Base-by-base conservation (phyloP, 2,113 vertebrate genomes). In the Sinocyclocheilus anophthalmus region DNA sequence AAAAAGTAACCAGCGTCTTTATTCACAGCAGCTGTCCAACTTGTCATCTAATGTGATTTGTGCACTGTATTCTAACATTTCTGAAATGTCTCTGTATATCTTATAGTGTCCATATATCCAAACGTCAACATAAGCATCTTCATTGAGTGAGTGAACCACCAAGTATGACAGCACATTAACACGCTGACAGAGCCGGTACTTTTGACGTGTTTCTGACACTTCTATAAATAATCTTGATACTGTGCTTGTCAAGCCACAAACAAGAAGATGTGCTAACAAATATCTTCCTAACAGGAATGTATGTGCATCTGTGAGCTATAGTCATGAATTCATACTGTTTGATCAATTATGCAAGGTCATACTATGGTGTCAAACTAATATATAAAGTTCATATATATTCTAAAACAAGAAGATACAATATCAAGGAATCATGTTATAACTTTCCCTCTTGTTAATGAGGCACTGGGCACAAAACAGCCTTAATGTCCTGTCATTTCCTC, bases 151-250 rank as follows among this genome's bases (percentile, higher is more conserved):
- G 48, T 33, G 48, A 57, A 78, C 76, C 48, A 78, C 16, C 50
- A 18, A 78, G 76, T 33, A 12, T 30, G 53, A 53, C 76, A 78
- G 14, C 24, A 57, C 50, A 78, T 55, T 57, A 78, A 37, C 76
- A 33, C 50, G 9, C 50, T 78, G 76, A 55, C 76, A 78, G 76
- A 57, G 16, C 14, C 53, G 22, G 50, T 11, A 57, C 42, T 57
- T 55, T 78, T 78, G 76, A 78, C 76, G 10, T 16, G 48, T 78
- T 33, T 57, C 76, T 78, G 76, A 78, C 76, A 55, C 53, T 57
- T 77, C 76, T 78, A 78, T 57, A 78, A 78, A 78, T 78, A 78
- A 78, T 78, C 50, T 57, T 78, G 30, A 78, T 78, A 57, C 33
- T 78, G 48, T 78, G 76, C 76, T 55, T 78, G 76, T 78, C 76